A percentile compares a stretch with the other conserved stretches of the same genome.
Evolutionary conservation across 1,140 invertebrate species (phyloP).

Genomic region (Apolygus lucorum): DNA sequence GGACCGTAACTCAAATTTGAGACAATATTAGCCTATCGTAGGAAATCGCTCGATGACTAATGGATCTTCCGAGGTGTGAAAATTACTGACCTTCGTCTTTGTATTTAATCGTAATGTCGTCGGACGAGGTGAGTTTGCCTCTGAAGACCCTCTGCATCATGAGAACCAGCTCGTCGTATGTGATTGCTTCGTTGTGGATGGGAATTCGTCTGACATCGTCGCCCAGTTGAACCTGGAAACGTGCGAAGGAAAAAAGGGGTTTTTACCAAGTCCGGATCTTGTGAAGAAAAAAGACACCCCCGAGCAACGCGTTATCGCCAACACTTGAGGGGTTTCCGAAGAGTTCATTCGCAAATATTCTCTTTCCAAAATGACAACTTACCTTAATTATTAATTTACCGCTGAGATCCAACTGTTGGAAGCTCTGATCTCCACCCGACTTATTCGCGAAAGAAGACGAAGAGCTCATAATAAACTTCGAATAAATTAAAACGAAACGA

Average conservation of each 20-base stretch:
- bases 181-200: conserved; percentile 69
- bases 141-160: conserved; percentile 71
- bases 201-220: conserved; percentile 63
- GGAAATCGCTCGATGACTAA: too few relatives aligned
- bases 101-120: conserved; percentile 66
- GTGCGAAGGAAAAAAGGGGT: neutral
- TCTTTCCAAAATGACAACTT: neutral
- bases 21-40: too few relatives aligned
- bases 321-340: too few relatives aligned
- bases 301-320: neutral
- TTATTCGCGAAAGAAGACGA: conserved; percentile 20
- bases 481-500: conserved; percentile 4
- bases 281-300: neutral
- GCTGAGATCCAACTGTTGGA: conserved; percentile 34
- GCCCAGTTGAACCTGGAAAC: conserved; percentile 51
- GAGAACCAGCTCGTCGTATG: conserved; percentile 64
- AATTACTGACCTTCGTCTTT: conserved; percentile 56
- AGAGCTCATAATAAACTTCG: conserved; percentile 20
- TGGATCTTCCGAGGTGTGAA: too few relatives aligned
- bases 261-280: neutral
- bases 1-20: too few relatives aligned
- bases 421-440: conserved; percentile 31
- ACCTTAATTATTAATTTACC: conserved; percentile 37
- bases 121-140: conserved; percentile 52
- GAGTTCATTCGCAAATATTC: too few relatives aligned